Conservation (phyloP, 2,797 vertebrate genomes). For the Mormyrops boulengeri region DNA sequence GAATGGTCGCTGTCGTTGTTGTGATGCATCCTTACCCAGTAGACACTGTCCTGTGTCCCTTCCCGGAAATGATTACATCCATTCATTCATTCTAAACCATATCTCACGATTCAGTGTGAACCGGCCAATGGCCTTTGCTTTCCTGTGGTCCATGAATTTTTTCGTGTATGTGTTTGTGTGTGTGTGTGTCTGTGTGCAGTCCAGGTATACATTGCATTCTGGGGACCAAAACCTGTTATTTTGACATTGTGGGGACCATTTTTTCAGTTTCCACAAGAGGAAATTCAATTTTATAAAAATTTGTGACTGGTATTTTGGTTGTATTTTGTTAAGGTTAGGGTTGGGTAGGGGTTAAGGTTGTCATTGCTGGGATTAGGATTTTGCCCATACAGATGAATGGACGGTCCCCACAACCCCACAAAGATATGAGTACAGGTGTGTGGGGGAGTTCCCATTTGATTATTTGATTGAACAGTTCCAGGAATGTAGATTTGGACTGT, state of each 20-base stretch:
- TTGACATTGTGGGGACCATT: no score
- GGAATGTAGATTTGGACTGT: not conserved
- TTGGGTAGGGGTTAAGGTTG: no score
- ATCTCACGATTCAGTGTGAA: not conserved
- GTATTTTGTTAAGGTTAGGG: no score
- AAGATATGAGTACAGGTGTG: not conserved
- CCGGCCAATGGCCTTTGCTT: not conserved
- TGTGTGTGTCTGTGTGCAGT: not conserved
- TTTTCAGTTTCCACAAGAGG: no score
- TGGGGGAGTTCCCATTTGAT: not conserved
- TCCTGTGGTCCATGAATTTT: not conserved
- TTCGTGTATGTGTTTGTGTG: not conserved
- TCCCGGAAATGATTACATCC: not conserved
- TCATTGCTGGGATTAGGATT: no score
- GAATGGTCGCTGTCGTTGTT: not conserved
- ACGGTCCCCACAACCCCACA: no score
- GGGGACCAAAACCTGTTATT: no score
- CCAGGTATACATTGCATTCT: no score
- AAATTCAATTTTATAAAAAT: no score
- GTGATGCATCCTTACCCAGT: not conserved
- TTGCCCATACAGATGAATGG: no score
- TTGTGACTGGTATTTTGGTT: no score
- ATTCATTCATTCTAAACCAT: not conserved
- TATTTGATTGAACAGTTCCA: not conserved
- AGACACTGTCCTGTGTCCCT: not conserved